Evolutionary conservation across 2,113 vertebrate species (phyloP), one percentile per base, ranked within the genome.

Genomic region (Plectropomus leopardus): DNA sequence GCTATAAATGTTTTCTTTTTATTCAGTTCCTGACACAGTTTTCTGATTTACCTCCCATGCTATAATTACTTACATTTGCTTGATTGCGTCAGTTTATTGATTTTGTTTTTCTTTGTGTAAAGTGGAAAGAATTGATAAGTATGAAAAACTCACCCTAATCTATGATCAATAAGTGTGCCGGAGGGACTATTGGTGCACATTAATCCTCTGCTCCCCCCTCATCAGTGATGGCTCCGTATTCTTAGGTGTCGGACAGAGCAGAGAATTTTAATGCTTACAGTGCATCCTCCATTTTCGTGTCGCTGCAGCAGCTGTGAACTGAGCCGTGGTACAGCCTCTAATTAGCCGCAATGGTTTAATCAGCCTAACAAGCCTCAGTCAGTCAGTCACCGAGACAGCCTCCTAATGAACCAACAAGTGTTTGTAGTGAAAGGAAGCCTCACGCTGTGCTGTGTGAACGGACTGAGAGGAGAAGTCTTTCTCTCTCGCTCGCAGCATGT

Each of bases 331-430:
- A 54, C 66, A 74, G 34, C 55, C 28, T 21, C 71, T 90, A 76
- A 92, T 90, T 84, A 85, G 59, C 82, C 16, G 42, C 47, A 47
- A 90, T 80, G 79, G 77, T 85, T 91, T 90, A 89, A 91, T 90
- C 82, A 88, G 74, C 77, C 66, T 76, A 87, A 90, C 84, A 85
- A 90, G 78, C 71, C 72, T 47, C 64, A 80, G 66, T 80, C 72
- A 73, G 70, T 81, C 81, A 59, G 82, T 83, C 80, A 79, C 81
- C 82, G 54, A 24, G 69, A 79, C 81, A 67, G 78, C 24, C 54
- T 75, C 53, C 73, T 83, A 89, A 89, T 83, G 81, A 85, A 76
- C 81, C 76, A 89, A 84, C 80, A 84, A 78, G 83, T 86, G 84
- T 84, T 76, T 73, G 64, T 19, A 53, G 65, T 26, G n/a, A 69